These are phyloP conservation scores for Psilopsiagon aymara DNA, from an alignment of 2,113 vertebrate genomes.

Conservation along the genomic window DNA sequence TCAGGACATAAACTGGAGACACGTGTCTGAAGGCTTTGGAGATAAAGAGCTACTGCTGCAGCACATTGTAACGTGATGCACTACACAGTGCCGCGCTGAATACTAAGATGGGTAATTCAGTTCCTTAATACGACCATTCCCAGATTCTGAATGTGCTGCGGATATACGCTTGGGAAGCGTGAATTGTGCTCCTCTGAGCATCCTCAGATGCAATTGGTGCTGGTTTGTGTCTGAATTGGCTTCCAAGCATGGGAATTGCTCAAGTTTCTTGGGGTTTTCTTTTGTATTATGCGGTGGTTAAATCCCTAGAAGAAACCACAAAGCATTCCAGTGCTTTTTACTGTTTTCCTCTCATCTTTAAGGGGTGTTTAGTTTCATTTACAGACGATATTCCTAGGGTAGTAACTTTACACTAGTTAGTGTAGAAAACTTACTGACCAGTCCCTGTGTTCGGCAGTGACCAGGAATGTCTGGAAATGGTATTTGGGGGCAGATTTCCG, in stretches of 20 bases:
- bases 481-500: not conserved
- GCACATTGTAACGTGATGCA: fast-evolving
- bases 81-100: not conserved
- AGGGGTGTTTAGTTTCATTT: not conserved
- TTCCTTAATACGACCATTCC: not conserved
- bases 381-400: not conserved
- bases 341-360: not conserved
- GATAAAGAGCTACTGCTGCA: not conserved
- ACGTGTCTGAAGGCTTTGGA: not conserved
- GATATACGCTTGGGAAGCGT: fast-evolving
- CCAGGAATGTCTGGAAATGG: not conserved
- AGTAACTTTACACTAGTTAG: not conserved
- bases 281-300: not conserved
- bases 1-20: not conserved
- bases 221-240: not conserved
- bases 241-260: not conserved
- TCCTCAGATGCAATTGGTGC: not conserved
- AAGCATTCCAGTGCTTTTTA: not conserved
- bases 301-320: not conserved
- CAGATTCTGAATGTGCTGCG: not conserved
- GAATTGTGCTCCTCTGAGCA: not conserved
- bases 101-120: not conserved
- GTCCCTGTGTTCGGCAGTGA: not conserved
- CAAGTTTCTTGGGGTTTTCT: not conserved
- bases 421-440: not conserved